A percentile compares a stretch with the other conserved stretches of the same genome.
Conservation (phyloP, 2,797 vertebrate genomes). For the Labeo calbasu region DNA sequence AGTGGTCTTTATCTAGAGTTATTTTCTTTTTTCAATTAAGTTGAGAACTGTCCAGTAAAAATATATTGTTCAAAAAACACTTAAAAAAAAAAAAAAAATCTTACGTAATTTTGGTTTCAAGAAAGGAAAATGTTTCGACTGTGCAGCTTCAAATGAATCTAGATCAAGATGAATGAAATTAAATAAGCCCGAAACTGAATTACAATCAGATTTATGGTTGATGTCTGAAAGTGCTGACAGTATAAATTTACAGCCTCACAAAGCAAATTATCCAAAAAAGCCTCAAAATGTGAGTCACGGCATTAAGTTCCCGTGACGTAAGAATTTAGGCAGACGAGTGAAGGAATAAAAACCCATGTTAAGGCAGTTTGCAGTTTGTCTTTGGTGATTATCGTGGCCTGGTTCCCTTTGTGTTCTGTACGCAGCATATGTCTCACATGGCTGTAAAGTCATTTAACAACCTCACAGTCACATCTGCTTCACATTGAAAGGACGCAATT, state of each 20-base stretch:
- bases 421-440: conserved; percentile 46
- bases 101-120: not conserved
- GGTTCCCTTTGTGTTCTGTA: conserved; percentile 54
- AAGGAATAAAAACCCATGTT: conserved; percentile 24
- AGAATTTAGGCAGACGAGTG: conserved; percentile 13
- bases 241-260: conserved; percentile 19
- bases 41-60: not conserved
- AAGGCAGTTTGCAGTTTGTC: conserved; percentile 56
- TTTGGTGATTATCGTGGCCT: conserved; percentile 52
- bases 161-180: not conserved
- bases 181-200: conserved; percentile 25
- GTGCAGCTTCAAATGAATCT: not conserved
- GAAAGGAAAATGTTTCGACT: not conserved
- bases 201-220: conserved; percentile 21
- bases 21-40: not conserved
- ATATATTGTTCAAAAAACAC: not conserved
- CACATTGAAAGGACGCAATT: conserved; percentile 70
- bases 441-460: conserved; percentile 65
- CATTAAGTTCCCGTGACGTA: conserved; percentile 12
- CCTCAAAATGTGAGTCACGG: conserved; percentile 5
- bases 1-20: not conserved
- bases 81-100: not conserved
- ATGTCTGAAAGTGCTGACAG: not conserved
- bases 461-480: conserved; percentile 74
- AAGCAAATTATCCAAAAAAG: conserved; percentile 5